phyloP scores from a whole-genome alignment of 2,888 invertebrate genomes.

The Drosophila longiperda region DNA sequence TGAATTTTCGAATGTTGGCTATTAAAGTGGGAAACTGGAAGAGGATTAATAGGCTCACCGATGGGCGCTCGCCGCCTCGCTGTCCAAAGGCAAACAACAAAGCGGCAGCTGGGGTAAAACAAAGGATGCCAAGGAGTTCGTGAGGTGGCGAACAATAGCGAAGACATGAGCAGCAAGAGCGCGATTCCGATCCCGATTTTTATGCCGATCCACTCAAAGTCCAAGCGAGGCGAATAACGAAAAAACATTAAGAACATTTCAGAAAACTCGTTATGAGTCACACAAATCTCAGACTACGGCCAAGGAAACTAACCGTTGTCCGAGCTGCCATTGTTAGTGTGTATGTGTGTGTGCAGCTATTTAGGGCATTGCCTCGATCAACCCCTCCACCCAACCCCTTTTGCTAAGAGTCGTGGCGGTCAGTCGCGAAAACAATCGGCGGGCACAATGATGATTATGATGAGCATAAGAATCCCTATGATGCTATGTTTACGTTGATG shows the following conservation, averaged over 20 bases:
- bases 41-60: conserved; percentile 66
- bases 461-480: conserved; percentile 39
- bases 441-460: conserved; percentile 69
- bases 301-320: conserved; percentile 46
- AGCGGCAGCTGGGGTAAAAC: conserved; percentile 68
- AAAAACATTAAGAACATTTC: conserved; percentile 49
- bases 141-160: conserved; percentile 60
- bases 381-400: conserved; percentile 51
- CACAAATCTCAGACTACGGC: conserved; percentile 73
- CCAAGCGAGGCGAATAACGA: conserved; percentile 68
- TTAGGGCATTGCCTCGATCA: conserved; percentile 51
- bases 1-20: conserved; percentile 47
- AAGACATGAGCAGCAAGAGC: conserved; percentile 55
- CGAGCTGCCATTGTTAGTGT: conserved; percentile 20
- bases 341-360: conserved; percentile 41
- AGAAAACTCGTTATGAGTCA: conserved; percentile 77
- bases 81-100: conserved; percentile 75
- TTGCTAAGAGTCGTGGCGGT: conserved; percentile 57
- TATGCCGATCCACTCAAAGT: conserved; percentile 73
- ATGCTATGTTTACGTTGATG: conserved; percentile 40
- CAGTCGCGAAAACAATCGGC: conserved; percentile 77
- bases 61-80: conserved; percentile 65
- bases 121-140: conserved; percentile 66
- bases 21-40: conserved; percentile 41
- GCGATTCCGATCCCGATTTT: conserved; percentile 47